These are phyloP conservation scores for Synanceia verrucosa DNA, from an alignment of 2,797 vertebrate species.

Conservation along the genomic window DNA sequence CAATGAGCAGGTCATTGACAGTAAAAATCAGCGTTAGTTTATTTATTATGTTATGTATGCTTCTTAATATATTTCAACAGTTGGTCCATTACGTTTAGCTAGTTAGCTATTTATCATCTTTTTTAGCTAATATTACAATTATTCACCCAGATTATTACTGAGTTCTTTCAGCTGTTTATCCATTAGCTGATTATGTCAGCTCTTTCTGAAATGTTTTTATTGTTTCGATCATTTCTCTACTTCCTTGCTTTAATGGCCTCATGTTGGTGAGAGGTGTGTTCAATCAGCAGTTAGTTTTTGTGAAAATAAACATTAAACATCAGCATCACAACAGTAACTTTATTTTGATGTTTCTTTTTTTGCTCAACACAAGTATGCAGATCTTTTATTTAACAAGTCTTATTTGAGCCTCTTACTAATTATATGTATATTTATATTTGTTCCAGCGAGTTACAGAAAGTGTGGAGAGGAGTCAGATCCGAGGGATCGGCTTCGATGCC, in stretches of 20 bases:
- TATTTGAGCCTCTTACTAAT: no score
- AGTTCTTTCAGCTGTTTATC: neutral
- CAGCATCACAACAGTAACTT: neutral
- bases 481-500: constrained; percentile 93
- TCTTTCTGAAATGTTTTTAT: no score
- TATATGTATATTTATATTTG: neutral
- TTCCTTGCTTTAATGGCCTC: neutral
- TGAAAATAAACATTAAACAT: neutral
- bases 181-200: neutral
- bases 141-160: no score
- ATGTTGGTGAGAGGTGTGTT: neutral
- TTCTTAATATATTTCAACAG: neutral
- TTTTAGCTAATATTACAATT: neutral
- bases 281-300: neutral
- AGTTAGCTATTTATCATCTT: neutral
- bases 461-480: constrained; percentile 80
- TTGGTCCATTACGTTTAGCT: neutral
- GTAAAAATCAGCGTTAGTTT: no score
- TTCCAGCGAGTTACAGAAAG: constrained; percentile 84
- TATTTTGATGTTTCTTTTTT: neutral
- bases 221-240: neutral
- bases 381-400: neutral
- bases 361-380: no score
- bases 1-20: no score
- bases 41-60: no score